These are phyloP conservation scores for Andrena haemorrhoa DNA, from an alignment of 2,888 invertebrate species.

Conservation along the genomic window DNA sequence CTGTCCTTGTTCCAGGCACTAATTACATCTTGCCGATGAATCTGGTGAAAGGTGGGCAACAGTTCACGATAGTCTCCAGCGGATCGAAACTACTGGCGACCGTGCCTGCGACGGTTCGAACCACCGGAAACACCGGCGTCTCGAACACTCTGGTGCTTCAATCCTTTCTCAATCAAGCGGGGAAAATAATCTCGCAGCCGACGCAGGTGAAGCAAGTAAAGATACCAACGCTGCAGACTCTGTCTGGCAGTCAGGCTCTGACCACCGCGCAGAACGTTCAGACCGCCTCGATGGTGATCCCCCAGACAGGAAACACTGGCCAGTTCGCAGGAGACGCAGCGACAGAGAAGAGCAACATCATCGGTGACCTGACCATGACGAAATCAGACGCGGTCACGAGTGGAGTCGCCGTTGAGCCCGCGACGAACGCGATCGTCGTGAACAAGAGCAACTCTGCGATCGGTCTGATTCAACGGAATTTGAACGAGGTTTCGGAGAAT, in stretches of 20 bases:
- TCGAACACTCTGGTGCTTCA: slow-evolving; percentile 89
- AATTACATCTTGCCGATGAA: slow-evolving; percentile 91
- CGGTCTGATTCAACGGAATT: slow-evolving; percentile 78
- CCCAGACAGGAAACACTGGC: slow-evolving; percentile 71
- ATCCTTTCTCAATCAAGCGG: slow-evolving; percentile 89
- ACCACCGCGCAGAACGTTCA: slow-evolving; percentile 71
- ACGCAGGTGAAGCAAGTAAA: slow-evolving; percentile 80
- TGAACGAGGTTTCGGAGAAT: slow-evolving; percentile 75
- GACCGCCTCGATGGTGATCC: slow-evolving; percentile 74
- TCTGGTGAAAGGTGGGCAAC: slow-evolving; percentile 90
- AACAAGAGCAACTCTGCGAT: slow-evolving; percentile 78
- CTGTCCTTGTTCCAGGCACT: slow-evolving; percentile 89
- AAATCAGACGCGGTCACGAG: slow-evolving; percentile 59
- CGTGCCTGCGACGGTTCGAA: slow-evolving; percentile 78
- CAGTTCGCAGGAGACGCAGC: slow-evolving; percentile 68
- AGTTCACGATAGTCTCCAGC: slow-evolving; percentile 90
- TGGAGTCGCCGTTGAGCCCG: slow-evolving; percentile 59
- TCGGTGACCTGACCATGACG: slow-evolving; percentile 56
- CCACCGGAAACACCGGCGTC: slow-evolving; percentile 82
- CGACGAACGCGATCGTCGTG: slow-evolving; percentile 75
- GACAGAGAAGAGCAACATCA: slow-evolving; percentile 59
- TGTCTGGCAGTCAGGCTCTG: slow-evolving; percentile 72
- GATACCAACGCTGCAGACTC: slow-evolving; percentile 78
- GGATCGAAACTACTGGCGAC: slow-evolving; percentile 87
- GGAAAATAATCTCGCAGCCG: slow-evolving; percentile 83